Conservation (phyloP, 2,888 invertebrate species). For the Imbricaverruca yamaguchii region DNA sequence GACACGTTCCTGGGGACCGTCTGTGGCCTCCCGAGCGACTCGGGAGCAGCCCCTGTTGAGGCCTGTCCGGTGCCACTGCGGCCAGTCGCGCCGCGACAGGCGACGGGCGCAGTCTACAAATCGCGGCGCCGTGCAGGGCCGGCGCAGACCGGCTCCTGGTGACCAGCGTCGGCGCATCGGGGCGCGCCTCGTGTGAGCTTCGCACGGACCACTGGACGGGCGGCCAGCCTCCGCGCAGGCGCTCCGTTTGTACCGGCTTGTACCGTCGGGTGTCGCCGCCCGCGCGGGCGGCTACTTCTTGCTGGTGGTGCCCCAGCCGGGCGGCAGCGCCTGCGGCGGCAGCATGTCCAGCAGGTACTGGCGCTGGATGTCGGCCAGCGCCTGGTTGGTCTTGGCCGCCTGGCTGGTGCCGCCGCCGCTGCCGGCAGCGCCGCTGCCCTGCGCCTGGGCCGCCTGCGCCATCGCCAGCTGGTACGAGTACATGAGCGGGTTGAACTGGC, state of each 20-base stretch:
- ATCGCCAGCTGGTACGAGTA: slow-evolving; percentile 79
- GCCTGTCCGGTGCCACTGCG: no score
- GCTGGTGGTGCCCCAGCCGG: slow-evolving; percentile 3
- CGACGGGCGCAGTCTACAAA: no score
- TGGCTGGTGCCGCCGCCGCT: slow-evolving; percentile 31
- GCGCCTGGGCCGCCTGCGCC: slow-evolving; percentile 43
- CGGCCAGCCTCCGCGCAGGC: not conserved
- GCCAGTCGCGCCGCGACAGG: no score
- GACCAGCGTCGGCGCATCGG: no score
- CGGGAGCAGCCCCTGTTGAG: no score
- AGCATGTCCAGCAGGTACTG: slow-evolving; percentile 97
- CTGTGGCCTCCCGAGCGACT: no score
- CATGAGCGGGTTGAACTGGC: slow-evolving; percentile 58
- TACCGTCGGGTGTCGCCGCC: not conserved
- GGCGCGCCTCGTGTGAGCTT: no score
- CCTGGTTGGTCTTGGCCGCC: slow-evolving; percentile 32
- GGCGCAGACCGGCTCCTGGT: no score
- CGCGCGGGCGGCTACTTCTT: slow-evolving; percentile 1
- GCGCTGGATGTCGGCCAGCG: slow-evolving; percentile 59
- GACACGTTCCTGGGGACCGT: no score
- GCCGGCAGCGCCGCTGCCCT: slow-evolving; percentile 37
- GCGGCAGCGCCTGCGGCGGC: slow-evolving; percentile 45
- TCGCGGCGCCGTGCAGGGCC: no score
- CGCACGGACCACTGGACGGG: not conserved
- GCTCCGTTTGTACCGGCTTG: not conserved